Percentiles rank a stretch among this genome's conserved stretches.
Evolutionary conservation across 30 jellyfish, hydroid and myxozoan genomes (phyloP).

Genomic region (Hydractinia symbiolongicarpus): DNA sequence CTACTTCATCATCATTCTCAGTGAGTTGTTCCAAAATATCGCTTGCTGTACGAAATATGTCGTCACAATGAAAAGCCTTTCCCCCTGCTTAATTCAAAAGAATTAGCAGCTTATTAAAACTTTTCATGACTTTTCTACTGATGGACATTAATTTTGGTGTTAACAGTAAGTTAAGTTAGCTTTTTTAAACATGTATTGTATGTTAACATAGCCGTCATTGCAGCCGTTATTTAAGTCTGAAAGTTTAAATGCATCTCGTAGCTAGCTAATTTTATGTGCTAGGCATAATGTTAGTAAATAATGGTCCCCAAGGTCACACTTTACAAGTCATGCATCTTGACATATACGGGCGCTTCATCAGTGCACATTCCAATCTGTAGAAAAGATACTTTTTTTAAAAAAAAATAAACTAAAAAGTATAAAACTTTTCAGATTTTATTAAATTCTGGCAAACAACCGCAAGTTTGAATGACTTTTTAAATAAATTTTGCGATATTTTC

Average conservation of each 20-base stretch:
- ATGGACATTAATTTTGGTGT: neutral
- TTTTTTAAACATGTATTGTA: constrained; percentile 16
- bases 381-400: neutral
- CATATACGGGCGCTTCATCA: constrained; percentile 15
- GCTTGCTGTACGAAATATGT: neutral
- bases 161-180: constrained; percentile 7
- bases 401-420: neutral
- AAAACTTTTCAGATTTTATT: too few species aligned
- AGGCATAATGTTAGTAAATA: constrained; percentile 14
- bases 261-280: neutral
- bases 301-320: constrained; percentile 24
- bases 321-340: constrained; percentile 11
- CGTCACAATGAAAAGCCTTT: constrained; percentile 19
- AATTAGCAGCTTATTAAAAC: neutral
- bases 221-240: constrained; percentile 3
- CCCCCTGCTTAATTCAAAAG: neutral
- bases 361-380: constrained; percentile 26
- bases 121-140: neutral
- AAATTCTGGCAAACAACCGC: too few species aligned
- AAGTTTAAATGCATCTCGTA: neutral
- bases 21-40: constrained; percentile 2
- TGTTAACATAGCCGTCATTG: constrained; percentile 5
- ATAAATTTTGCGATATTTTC: too few species aligned
- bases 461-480: too few species aligned
- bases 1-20: neutral